These are phyloP conservation scores for Pentalonia nigronervosa DNA, from an alignment of 1,140 invertebrate genomes.

Conservation along the genomic window DNA sequence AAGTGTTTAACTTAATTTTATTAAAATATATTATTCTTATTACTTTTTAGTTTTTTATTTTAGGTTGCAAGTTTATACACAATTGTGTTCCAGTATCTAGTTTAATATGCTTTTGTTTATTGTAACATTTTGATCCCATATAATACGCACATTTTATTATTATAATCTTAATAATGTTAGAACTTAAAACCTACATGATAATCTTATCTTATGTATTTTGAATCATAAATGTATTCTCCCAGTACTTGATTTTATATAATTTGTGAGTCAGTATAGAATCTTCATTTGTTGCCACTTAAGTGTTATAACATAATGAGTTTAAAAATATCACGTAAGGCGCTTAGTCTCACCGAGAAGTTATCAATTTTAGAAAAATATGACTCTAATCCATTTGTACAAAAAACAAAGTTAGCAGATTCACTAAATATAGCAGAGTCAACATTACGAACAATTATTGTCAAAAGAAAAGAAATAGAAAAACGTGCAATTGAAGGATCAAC, in stretches of 20 bases:
- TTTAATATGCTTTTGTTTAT: neutral
- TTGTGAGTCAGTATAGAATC: neutral
- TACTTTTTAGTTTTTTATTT: constrained; percentile 6
- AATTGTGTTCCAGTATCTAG: neutral
- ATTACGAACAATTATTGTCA: neutral
- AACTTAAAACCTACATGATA: neutral
- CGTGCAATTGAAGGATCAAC: neutral
- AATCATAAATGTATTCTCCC: neutral
- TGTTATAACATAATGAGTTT: neutral
- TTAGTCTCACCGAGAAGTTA: neutral
- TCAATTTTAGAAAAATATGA: neutral
- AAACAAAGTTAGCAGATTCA: neutral
- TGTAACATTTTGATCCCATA: neutral
- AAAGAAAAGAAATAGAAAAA: constrained; percentile 13
- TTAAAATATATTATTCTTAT: constrained; percentile 9
- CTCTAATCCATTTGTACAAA: neutral
- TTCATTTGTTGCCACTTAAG: neutral
- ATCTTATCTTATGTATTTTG: neutral
- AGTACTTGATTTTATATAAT: neutral
- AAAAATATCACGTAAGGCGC: neutral
- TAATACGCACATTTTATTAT: neutral
- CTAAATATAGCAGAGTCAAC: neutral
- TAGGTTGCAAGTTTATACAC: constrained; percentile 15
- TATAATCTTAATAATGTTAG: neutral
- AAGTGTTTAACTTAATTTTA: neutral